phyloP scores from a whole-genome alignment of 2,113 vertebrate species.

The Ciconia stormi region DNA sequence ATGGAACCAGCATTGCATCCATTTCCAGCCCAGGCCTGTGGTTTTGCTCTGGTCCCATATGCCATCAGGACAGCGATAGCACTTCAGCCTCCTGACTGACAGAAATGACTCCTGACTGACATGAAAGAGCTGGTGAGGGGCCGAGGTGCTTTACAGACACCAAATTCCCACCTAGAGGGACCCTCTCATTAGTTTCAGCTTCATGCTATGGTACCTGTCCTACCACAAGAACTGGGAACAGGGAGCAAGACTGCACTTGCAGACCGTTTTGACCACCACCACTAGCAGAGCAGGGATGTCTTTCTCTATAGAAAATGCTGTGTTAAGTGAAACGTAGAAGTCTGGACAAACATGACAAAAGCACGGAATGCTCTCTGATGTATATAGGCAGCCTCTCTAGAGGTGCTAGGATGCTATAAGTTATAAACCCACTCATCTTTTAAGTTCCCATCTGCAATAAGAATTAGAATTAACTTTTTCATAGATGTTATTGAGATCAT shows the following conservation, averaged over 20 bases:
- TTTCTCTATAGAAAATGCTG: not conserved
- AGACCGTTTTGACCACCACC: not conserved
- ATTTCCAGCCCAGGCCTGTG: not conserved
- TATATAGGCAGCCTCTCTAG: not conserved
- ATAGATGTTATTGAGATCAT: not conserved
- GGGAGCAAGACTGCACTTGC: not conserved
- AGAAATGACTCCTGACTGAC: too few relatives aligned
- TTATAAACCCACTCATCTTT: not conserved
- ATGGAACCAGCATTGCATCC: fast-evolving
- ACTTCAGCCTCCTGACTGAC: not conserved
- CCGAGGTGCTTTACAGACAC: not conserved
- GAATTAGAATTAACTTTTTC: not conserved
- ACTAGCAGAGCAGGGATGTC: not conserved
- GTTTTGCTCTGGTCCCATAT: not conserved
- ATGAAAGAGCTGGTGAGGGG: not conserved
- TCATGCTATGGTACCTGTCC: not conserved
- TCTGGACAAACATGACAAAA: not conserved
- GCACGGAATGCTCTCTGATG: not conserved
- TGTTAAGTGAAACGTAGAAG: not conserved
- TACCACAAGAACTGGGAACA: not conserved
- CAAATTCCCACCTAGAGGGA: not conserved
- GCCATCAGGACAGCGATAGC: fast-evolving
- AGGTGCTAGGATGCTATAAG: not conserved
- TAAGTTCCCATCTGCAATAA: not conserved
- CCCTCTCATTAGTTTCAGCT: not conserved